These are phyloP conservation scores for Chloebia gouldiae DNA, from an alignment of 2,113 vertebrate species.

Conservation along the genomic window DNA sequence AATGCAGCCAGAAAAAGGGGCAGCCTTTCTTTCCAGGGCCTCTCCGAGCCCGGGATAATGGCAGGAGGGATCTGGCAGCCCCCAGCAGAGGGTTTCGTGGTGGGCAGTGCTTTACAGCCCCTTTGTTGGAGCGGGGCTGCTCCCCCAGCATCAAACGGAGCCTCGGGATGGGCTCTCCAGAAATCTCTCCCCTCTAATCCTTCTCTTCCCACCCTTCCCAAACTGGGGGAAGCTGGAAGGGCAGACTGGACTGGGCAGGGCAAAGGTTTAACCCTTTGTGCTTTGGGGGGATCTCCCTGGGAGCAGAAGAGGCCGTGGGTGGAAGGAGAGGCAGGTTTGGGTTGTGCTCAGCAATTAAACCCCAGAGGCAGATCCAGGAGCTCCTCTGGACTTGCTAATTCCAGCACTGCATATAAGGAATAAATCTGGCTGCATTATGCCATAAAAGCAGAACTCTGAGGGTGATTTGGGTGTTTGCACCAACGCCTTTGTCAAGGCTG, in stretches of 20 bases:
- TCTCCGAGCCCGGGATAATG: not conserved
- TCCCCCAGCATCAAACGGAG: slow-evolving; percentile 21
- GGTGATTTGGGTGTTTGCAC: not conserved
- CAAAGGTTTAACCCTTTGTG: slow-evolving; percentile 17
- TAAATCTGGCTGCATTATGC: slow-evolving; percentile 16
- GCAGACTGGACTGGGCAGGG: not conserved
- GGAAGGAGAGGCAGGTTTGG: not conserved
- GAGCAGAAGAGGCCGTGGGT: not conserved
- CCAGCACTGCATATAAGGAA: not conserved
- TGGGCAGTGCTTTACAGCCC: slow-evolving; percentile 26
- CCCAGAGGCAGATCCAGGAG: not conserved
- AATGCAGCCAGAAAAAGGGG: slow-evolving; percentile 24
- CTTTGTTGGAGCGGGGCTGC: not conserved
- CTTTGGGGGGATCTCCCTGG: not conserved
- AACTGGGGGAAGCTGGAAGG: not conserved
- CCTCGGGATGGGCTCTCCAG: slow-evolving; percentile 21
- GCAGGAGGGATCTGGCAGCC: slow-evolving; percentile 45
- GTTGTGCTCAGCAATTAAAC: not conserved
- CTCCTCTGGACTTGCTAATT: not conserved
- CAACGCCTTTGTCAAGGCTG: not conserved
- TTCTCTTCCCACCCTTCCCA: slow-evolving; percentile 13
- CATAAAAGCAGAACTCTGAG: not conserved
- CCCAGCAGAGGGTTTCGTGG: not conserved
- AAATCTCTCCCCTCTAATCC: slow-evolving; percentile 53
- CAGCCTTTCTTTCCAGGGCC: not conserved